Evolutionary conservation across 30 jellyfish, hydroid and myxozoan genomes (phyloP).

Genomic region (Aurelia coerulea): DNA sequence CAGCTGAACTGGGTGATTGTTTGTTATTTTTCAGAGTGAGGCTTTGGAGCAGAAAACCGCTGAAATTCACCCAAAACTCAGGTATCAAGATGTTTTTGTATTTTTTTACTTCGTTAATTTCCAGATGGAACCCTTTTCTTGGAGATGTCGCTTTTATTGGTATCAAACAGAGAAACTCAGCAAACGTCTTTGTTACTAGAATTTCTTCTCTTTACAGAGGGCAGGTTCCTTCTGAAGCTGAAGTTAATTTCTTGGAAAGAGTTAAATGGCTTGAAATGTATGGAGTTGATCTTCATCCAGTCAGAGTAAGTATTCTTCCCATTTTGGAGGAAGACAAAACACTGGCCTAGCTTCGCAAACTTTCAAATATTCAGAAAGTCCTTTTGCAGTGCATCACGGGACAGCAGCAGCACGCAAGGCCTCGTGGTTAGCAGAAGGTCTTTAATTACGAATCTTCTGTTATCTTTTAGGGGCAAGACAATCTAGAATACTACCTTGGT

Average conservation of each 20-base stretch:
- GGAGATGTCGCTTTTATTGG: too few relatives aligned
- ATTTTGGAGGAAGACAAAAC: background rate
- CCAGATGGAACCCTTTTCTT: too few relatives aligned
- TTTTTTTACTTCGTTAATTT: too few relatives aligned
- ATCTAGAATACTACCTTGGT: slow-evolving; percentile 93
- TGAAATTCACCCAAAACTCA: slow-evolving; percentile 83
- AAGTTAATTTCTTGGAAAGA: slow-evolving; percentile 91
- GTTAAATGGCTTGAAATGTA: slow-evolving; percentile 99
- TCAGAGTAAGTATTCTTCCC: slow-evolving; percentile 41
- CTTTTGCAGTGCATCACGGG: too few relatives aligned
- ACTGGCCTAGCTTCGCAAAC: too few relatives aligned
- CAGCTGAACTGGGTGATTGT: slow-evolving; percentile 96
- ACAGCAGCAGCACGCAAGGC: too few relatives aligned
- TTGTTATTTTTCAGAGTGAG: slow-evolving; percentile 53
- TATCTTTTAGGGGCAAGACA: slow-evolving; percentile 89
- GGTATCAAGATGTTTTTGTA: slow-evolving; percentile 34
- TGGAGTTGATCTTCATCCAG: slow-evolving; percentile 98
- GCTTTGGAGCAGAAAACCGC: slow-evolving; percentile 77
- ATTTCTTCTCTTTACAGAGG: slow-evolving; percentile 70
- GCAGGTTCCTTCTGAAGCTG: slow-evolving; percentile 96
- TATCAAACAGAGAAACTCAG: too few relatives aligned
- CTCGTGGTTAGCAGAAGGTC: too few relatives aligned
- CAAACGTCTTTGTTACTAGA: too few relatives aligned
- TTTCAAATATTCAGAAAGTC: too few relatives aligned
- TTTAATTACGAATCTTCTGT: background rate